A percentile compares a stretch with the other conserved stretches of the same genome.
Evolutionary conservation across 2,888 invertebrate genomes (phyloP).

Genomic region (Eupithecia subumbrata): DNA sequence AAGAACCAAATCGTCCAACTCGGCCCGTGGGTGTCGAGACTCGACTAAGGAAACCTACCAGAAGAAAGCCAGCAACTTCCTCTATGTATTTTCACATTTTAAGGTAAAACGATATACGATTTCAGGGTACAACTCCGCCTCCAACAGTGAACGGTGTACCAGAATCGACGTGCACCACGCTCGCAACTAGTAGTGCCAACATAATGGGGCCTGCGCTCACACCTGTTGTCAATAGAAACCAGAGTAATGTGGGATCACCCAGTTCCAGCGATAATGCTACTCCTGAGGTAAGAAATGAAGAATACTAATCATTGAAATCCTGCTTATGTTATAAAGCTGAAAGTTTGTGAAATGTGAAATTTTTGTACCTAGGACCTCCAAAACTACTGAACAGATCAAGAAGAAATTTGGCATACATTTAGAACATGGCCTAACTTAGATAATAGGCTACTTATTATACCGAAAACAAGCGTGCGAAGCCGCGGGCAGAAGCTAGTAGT

Average conservation of each 20-base stretch:
- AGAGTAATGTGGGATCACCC: not conserved
- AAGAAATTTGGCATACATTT: too few relatives aligned
- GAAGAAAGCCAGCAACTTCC: too few relatives aligned
- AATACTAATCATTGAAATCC: not conserved
- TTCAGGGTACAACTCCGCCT: slow-evolving; percentile 45
- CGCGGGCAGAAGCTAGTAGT: too few relatives aligned
- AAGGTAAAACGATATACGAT: not conserved
- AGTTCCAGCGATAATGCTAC: not conserved
- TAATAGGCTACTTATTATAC: too few relatives aligned
- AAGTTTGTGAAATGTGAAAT: too few relatives aligned
- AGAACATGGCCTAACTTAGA: too few relatives aligned
- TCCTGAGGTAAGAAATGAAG: not conserved
- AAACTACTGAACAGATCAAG: too few relatives aligned
- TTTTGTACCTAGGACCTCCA: too few relatives aligned
- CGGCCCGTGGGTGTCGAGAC: not conserved
- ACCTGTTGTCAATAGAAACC: slow-evolving; percentile 26
- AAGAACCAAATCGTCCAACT: not conserved
- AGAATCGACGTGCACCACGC: slow-evolving; percentile 45
- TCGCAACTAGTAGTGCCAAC: slow-evolving; percentile 25
- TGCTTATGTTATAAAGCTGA: too few relatives aligned
- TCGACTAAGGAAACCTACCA: not conserved
- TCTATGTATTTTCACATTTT: not conserved
- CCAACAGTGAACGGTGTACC: slow-evolving; percentile 65
- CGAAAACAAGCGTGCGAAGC: too few relatives aligned
- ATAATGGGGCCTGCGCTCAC: slow-evolving; percentile 22